Evolutionary conservation across 2,113 vertebrate species (phyloP).

Genomic region (Barbus barbus): DNA sequence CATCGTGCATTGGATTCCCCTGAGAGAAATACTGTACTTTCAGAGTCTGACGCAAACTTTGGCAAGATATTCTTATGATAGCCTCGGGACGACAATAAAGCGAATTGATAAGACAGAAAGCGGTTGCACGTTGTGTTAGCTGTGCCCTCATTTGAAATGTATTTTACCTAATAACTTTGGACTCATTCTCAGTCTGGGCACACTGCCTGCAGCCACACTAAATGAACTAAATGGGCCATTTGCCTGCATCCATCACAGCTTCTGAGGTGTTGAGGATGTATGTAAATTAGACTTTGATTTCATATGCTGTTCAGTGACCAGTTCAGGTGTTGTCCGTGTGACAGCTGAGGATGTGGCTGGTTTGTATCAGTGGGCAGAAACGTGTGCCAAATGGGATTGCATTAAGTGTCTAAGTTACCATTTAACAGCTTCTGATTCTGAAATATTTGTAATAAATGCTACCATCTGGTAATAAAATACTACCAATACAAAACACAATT

Average conservation of each 20-base stretch:
- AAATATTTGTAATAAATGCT: constrained; percentile 11
- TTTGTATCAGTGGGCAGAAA: not conserved
- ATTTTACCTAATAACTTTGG: constrained; percentile 38
- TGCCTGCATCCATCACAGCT: constrained; percentile 16
- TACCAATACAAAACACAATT: not conserved
- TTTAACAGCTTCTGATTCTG: constrained; percentile 25
- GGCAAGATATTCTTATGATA: constrained; percentile 12
- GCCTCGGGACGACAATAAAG: constrained; percentile 9
- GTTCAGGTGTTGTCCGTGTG: constrained; percentile 4
- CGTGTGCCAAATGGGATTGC: constrained; percentile 2
- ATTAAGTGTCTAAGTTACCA: constrained; percentile 10
- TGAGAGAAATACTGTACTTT: constrained; percentile 3
- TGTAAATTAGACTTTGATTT: constrained; percentile 13
- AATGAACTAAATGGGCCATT: constrained; percentile 44
- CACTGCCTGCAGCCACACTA: constrained; percentile 44
- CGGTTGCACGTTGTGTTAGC: constrained; percentile 23
- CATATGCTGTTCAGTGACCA: constrained; percentile 22
- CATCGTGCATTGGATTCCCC: not conserved
- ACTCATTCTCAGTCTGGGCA: constrained; percentile 47
- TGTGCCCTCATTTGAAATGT: constrained; percentile 35
- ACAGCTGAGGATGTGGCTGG: not conserved
- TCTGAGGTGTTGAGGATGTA: constrained; percentile 14
- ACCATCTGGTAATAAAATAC: constrained; percentile 16
- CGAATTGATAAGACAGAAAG: constrained; percentile 26
- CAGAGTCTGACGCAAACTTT: constrained; percentile 24